Evolutionary conservation across 2,888 invertebrate genomes (phyloP).

Genomic region (Teinopalpus imperialis): DNA sequence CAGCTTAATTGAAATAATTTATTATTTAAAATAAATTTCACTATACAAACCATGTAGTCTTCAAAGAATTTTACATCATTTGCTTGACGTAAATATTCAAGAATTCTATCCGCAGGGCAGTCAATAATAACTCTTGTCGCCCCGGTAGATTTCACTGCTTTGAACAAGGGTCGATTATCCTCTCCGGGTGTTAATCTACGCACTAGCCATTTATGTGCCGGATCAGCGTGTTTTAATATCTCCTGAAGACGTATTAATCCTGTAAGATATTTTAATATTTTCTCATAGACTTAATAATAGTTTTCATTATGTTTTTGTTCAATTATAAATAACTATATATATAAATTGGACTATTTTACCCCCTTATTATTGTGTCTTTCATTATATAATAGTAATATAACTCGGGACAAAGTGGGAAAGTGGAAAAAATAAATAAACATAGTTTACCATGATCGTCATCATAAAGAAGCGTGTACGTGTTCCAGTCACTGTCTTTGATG

Average conservation of each 20-base stretch:
- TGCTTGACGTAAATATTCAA: constrained; percentile 87
- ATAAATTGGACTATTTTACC: too few relatives aligned
- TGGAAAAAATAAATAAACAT: too few relatives aligned
- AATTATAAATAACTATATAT: too few relatives aligned
- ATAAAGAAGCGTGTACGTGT: constrained; percentile 88
- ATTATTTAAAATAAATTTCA: too few relatives aligned
- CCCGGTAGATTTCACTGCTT: constrained; percentile 86
- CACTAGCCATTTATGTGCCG: constrained; percentile 86
- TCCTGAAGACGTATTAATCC: constrained; percentile 91
- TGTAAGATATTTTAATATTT: constrained; percentile 31
- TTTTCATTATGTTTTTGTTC: too few relatives aligned
- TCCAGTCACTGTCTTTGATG: constrained; percentile 88
- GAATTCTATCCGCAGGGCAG: constrained; percentile 85
- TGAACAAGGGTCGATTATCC: constrained; percentile 86
- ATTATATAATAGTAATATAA: too few relatives aligned
- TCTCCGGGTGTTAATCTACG: constrained; percentile 81
- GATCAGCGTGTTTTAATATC: constrained; percentile 86
- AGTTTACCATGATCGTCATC: constrained; percentile 86
- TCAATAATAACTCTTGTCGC: constrained; percentile 89
- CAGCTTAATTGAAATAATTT: too few relatives aligned
- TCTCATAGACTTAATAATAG: too few relatives aligned
- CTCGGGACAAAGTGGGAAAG: too few relatives aligned
- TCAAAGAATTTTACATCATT: constrained; percentile 92
- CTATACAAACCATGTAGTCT: constrained; percentile 85
- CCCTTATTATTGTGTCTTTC: too few relatives aligned